phyloP scores from a whole-genome alignment of 2,888 invertebrate species.

The Dascillus cervinus region DNA sequence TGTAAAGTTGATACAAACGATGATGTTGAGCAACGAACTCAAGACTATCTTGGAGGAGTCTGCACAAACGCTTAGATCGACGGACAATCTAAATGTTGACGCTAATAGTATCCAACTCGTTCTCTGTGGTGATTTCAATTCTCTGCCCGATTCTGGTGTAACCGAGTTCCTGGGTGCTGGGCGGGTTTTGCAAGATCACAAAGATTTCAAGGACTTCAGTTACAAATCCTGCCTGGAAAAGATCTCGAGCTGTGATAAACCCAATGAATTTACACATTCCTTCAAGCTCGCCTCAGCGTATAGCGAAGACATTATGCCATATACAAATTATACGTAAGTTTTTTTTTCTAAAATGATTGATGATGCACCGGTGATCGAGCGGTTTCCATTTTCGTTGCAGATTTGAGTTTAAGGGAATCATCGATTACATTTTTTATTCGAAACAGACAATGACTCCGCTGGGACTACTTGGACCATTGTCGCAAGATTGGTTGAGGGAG shows the following conservation, averaged over 20 bases:
- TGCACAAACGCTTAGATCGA: conserved; percentile 64
- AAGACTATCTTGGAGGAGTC: conserved; percentile 82
- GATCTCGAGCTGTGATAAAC: conserved; percentile 72
- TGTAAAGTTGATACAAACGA: conserved; percentile 97
- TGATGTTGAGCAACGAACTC: conserved; percentile 96
- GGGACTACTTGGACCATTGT: conserved; percentile 90
- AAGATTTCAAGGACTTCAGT: conserved; percentile 93
- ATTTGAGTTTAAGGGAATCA: conserved; percentile 98
- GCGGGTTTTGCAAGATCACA: conserved; percentile 83
- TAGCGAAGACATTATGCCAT: conserved; percentile 92
- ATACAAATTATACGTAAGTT: conserved; percentile 95
- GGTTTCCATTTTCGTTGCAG: conserved; percentile 46
- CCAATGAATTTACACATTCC: conserved; percentile 88
- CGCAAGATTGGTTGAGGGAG: conserved; percentile 86
- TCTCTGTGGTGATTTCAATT: conserved; percentile 97
- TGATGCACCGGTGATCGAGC: not conserved
- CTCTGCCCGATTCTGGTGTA: conserved; percentile 95
- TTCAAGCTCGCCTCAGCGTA: conserved; percentile 94
- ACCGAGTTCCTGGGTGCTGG: conserved; percentile 92
- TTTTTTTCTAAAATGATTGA: no score
- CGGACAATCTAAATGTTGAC: conserved; percentile 60
- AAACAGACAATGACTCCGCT: conserved; percentile 92
- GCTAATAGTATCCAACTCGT: conserved; percentile 81
- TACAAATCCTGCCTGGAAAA: conserved; percentile 88
- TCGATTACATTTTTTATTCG: conserved; percentile 99